Evolutionary conservation across 2,113 vertebrate species (phyloP).

Genomic region (Lepisosteus osseus): DNA sequence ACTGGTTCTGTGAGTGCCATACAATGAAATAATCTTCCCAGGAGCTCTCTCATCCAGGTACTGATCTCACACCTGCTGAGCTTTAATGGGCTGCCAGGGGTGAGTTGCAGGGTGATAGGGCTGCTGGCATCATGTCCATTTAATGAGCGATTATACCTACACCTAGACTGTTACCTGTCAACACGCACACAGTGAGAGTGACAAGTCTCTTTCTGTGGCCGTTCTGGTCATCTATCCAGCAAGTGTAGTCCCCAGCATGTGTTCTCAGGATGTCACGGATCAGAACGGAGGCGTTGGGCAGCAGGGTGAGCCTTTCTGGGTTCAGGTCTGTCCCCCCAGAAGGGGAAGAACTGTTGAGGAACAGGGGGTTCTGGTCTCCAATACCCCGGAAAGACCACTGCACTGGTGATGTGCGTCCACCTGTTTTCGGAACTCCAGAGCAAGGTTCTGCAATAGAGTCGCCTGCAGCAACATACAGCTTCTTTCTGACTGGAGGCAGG

Average conservation of each 20-base stretch:
- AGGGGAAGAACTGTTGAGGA: background rate
- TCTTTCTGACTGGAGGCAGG: too few species aligned
- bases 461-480: too few species aligned
- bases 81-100: too few species aligned
- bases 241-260: constrained; percentile 46
- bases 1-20: too few species aligned
- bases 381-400: constrained; percentile 15
- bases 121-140: too few species aligned
- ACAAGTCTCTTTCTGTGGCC: constrained; percentile 14
- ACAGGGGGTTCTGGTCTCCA: background rate
- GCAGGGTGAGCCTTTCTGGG: background rate
- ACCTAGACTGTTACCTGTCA: constrained; percentile 34
- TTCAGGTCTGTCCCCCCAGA: background rate
- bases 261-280: constrained; percentile 25
- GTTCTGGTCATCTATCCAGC: constrained; percentile 30
- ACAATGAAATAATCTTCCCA: too few species aligned
- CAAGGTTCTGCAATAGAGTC: too few species aligned
- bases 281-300: constrained; percentile 22
- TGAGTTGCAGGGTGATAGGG: too few species aligned
- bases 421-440: too few species aligned
- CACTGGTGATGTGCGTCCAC: background rate
- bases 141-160: background rate
- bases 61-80: too few species aligned
- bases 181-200: constrained; percentile 39
- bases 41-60: too few species aligned